These are phyloP conservation scores for Dipodomys merriami DNA, from an alignment of 2,113 vertebrate species.

Conservation along the genomic window DNA sequence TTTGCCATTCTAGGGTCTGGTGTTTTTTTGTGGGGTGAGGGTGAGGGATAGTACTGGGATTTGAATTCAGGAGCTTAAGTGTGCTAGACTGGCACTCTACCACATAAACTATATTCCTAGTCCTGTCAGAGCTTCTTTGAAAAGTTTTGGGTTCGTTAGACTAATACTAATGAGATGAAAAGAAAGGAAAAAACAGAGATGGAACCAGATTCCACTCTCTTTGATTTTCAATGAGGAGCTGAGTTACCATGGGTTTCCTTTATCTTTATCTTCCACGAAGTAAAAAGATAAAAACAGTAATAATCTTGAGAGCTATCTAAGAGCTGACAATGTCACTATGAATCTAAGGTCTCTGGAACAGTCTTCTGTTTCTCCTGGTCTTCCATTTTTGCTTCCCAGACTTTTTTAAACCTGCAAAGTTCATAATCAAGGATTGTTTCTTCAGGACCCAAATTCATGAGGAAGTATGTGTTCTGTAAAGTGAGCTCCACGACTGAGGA, in stretches of 20 bases:
- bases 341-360: background rate
- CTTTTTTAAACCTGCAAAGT: background rate
- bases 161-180: background rate
- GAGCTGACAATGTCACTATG: background rate
- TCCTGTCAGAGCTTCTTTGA: too few relatives aligned
- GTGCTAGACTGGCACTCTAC: too few relatives aligned
- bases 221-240: background rate
- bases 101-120: too few relatives aligned
- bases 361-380: background rate
- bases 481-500: background rate
- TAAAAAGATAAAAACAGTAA: background rate
- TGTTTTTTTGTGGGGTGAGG: too few relatives aligned
- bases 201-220: background rate
- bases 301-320: rapidly evolving
- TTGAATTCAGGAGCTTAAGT: too few relatives aligned
- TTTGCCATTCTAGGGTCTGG: too few relatives aligned
- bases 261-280: background rate
- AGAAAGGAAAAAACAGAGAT: background rate
- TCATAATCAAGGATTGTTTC: background rate
- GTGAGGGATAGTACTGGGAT: too few relatives aligned
- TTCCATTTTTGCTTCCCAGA: background rate
- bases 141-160: background rate
- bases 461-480: background rate
- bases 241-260: background rate
- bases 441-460: background rate